Conservation (phyloP, 2,797 vertebrate species). For the Brotula barbata region DNA sequence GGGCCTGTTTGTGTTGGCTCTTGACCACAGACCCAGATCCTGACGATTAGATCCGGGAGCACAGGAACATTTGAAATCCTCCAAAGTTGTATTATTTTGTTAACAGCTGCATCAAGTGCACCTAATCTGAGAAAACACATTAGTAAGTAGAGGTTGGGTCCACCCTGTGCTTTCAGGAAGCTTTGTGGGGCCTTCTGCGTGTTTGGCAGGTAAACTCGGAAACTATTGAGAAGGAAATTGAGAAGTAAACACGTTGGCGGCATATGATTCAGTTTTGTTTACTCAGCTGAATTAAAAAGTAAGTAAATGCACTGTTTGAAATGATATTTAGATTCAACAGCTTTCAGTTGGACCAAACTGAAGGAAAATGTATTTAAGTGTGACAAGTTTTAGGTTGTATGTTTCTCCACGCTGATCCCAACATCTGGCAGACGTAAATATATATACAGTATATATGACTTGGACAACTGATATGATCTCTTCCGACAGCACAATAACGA, state of each 20-base stretch:
- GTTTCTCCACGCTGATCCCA: background rate
- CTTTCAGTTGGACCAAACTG: background rate
- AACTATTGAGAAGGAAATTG: slow-evolving; percentile 44
- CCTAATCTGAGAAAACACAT: slow-evolving; percentile 43
- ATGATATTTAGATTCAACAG: background rate
- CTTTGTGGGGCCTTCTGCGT: background rate
- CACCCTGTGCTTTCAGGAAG: slow-evolving; percentile 37
- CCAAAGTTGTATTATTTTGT: slow-evolving; percentile 13
- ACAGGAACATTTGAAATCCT: slow-evolving; percentile 3
- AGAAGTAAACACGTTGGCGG: slow-evolving; percentile 32
- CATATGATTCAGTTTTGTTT: slow-evolving; percentile 22
- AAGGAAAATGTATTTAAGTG: slow-evolving; percentile 4
- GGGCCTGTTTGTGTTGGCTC: background rate
- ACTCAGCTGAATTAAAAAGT: slow-evolving; percentile 23
- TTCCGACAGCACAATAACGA: too few relatives aligned
- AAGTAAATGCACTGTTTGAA: slow-evolving; percentile 11
- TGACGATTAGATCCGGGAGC: too few relatives aligned
- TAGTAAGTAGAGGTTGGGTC: slow-evolving; percentile 29
- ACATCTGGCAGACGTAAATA: too few relatives aligned
- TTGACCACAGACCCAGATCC: background rate
- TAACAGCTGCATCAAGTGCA: slow-evolving; percentile 19
- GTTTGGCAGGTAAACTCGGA: slow-evolving; percentile 41
- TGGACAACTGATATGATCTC: background rate
- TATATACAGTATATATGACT: too few relatives aligned
- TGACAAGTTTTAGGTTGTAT: background rate